phyloP scores from a whole-genome alignment of 1,140 invertebrate species.

The Pogonus chalceus region DNA sequence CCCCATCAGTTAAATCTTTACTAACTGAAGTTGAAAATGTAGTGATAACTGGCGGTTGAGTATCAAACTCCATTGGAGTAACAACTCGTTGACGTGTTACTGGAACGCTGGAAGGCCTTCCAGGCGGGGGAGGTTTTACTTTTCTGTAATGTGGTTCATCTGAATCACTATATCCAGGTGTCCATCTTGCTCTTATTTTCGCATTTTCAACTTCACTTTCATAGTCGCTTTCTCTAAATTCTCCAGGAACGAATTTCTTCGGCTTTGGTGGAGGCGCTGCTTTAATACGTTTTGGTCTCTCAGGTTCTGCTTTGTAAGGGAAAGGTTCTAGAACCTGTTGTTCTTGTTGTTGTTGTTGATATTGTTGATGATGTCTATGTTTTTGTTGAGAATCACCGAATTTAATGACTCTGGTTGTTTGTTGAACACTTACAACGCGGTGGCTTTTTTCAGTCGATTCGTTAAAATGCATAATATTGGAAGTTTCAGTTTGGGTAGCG shows the following conservation, averaged over 20 bases:
- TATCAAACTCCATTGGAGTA: constrained; percentile 52
- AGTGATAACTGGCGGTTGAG: constrained; percentile 39
- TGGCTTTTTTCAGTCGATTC: constrained; percentile 54
- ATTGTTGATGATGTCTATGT: constrained; percentile 19
- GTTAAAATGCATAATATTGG: constrained; percentile 55
- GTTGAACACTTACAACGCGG: constrained; percentile 54
- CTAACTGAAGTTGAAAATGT: constrained; percentile 18
- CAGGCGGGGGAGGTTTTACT: constrained; percentile 42
- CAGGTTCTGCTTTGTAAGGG: constrained; percentile 37
- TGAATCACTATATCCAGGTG: constrained; percentile 44
- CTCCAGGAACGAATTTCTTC: constrained; percentile 56
- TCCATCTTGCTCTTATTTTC: constrained; percentile 49
- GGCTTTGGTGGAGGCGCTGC: constrained; percentile 43
- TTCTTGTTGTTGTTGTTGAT: constrained; percentile 9
- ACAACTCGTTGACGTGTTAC: constrained; percentile 38
- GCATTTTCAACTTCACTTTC: constrained; percentile 55
- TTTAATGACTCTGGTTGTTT: constrained; percentile 56
- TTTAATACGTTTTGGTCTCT: constrained; percentile 24
- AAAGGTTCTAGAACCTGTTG: constrained; percentile 36
- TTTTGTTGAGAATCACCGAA: constrained; percentile 42
- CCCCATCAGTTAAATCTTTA: constrained; percentile 19
- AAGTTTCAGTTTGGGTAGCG: constrained; percentile 52
- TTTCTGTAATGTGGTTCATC: constrained; percentile 48
- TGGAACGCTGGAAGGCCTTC: constrained; percentile 37
- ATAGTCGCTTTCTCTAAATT: constrained; percentile 59